Evolutionary conservation across 2,113 vertebrate species (phyloP).

Genomic region (Semnopithecus entellus): DNA sequence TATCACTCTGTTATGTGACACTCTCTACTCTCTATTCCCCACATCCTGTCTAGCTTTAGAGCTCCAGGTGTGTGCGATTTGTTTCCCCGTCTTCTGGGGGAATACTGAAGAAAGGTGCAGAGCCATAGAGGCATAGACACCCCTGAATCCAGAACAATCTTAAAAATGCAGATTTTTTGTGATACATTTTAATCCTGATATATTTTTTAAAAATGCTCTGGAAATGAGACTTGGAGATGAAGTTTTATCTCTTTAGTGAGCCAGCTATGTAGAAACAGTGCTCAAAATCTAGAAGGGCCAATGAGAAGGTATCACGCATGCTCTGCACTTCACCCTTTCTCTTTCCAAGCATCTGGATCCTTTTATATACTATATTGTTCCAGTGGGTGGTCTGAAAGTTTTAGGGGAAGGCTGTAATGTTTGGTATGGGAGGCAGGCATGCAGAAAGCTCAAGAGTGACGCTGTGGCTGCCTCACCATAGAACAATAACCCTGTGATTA

Average conservation of each 20-base stretch:
- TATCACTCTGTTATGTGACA: neutral
- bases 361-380: constrained; percentile 60
- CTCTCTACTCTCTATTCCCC: neutral
- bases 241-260: neutral
- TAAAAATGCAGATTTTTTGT: neutral
- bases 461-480: neutral
- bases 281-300: constrained; percentile 20
- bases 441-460: neutral
- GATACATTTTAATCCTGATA: neutral
- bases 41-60: neutral
- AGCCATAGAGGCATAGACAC: neutral
- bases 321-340: neutral
- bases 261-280: constrained; percentile 10
- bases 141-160: neutral
- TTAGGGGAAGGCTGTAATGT: constrained; percentile 49
- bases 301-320: neutral
- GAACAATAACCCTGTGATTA: constrained; percentile 12
- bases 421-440: constrained; percentile 57
- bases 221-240: neutral
- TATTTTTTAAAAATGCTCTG: neutral
- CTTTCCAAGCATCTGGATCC: constrained; percentile 72
- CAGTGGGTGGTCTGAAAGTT: constrained; percentile 72
- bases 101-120: neutral
- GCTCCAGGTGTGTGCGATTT: neutral
- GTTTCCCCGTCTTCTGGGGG: neutral